Conservation (phyloP, 2,797 vertebrate species). For the Hippopotamyrus pictus region DNA sequence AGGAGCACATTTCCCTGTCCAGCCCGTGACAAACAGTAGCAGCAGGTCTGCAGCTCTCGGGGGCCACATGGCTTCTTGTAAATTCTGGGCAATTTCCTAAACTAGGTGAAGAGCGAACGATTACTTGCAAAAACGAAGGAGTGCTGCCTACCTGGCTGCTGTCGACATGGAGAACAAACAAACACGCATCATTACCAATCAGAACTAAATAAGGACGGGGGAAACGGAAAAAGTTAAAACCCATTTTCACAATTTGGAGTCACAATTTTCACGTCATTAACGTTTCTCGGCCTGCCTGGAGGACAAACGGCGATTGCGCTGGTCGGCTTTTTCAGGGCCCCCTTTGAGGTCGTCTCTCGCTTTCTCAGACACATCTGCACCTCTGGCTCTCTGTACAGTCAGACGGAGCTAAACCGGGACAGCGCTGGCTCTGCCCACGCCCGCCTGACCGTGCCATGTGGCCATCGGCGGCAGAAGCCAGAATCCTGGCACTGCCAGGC, state of each 20-base stretch:
- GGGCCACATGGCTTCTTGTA: neutral
- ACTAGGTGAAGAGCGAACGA: neutral
- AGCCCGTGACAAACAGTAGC: neutral
- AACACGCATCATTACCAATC: neutral
- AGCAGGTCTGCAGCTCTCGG: neutral
- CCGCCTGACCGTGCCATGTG: neutral
- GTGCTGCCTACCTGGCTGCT: neutral
- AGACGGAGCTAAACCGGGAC: neutral
- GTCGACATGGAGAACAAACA: neutral
- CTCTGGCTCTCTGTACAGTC: neutral
- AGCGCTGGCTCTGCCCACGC: neutral
- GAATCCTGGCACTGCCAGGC: neutral
- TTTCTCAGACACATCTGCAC: neutral
- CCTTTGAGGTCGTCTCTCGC: neutral
- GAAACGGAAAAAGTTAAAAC: neutral
- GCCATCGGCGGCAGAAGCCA: neutral
- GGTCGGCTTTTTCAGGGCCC: neutral
- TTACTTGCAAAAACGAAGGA: neutral
- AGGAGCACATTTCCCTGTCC: neutral
- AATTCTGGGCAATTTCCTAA: conserved; percentile 12
- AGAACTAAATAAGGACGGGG: neutral
- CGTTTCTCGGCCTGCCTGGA: neutral
- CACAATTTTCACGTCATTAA: neutral
- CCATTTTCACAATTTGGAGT: neutral
- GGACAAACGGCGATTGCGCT: neutral